phyloP scores from a whole-genome alignment of 2,113 vertebrate species.

The Bos indicus region DNA sequence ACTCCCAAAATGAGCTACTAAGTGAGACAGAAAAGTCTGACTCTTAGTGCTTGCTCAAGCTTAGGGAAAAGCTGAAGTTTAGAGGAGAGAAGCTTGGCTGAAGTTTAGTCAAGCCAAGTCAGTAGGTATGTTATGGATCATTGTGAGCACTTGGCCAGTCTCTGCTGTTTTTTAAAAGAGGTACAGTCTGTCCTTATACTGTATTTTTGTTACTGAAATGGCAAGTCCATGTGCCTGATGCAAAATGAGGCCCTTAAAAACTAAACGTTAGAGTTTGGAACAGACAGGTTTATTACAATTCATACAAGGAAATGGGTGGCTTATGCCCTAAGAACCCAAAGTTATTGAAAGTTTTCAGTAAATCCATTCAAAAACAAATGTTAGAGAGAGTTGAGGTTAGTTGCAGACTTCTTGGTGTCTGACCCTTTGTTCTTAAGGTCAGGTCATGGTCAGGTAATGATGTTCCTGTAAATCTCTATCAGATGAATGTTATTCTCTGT shows the following conservation, averaged over 20 bases:
- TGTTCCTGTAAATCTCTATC: background rate
- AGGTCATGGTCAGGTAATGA: background rate
- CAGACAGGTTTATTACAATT: background rate
- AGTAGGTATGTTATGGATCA: background rate
- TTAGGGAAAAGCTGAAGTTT: background rate
- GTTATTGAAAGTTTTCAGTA: background rate
- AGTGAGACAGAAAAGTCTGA: background rate
- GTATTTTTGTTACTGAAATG: background rate
- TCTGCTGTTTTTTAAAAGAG: background rate
- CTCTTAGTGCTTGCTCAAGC: background rate
- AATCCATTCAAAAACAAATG: background rate
- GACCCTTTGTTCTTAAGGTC: background rate
- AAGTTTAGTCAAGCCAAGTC: background rate
- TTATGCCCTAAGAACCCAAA: background rate
- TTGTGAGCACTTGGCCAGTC: background rate
- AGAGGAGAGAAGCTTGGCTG: background rate
- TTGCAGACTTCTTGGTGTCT: background rate
- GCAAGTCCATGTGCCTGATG: background rate
- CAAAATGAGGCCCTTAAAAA: background rate
- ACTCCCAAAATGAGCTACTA: background rate
- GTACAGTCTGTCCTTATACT: background rate
- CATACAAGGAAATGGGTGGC: background rate
- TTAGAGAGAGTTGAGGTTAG: background rate
- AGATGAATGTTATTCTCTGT: background rate
- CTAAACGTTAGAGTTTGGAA: background rate